Base-by-base conservation (phyloP, 35 echinoderm and acorn worm species). In the Ophiothrix spiculata region DNA sequence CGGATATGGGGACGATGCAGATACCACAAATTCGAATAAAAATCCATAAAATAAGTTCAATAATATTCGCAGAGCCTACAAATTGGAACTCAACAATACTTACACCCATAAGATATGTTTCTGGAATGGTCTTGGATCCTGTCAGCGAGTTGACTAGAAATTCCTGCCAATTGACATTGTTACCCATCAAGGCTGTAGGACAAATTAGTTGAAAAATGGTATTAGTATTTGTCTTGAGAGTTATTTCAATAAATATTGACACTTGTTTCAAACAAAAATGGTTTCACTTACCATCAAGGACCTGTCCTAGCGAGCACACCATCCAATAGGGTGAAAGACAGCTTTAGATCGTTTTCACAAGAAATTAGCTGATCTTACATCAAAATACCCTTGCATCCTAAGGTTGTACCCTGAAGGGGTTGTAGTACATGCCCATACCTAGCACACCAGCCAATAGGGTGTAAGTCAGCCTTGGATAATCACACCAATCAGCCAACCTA, bases 361-460 rank as follows among this genome's bases (percentile, higher is more conserved):
- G 82, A 98, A 98, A 79, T 98, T 92, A 14, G 56, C 88, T 0
- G 86, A 89, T 31, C 95, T 81, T 35, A 94, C 88, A 0, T 91
- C 74, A 8, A 73, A 81, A 40, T 88, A 98, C 14, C 95, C 95
- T 36, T 91, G 91, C 25, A 94, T 94, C n/a, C n/a, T n/a, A n/a
- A n/a, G n/a, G n/a, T n/a, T n/a, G n/a, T n/a, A n/a, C n/a, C n/a
- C 12, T 94, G 86, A 34, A 92, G 95, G 36, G 95, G 95, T 31
- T 87, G 81, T 4, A 98, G 89, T 38, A 88, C 84, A 31, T 90
- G 89, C 6, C 86, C 86, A 82, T 91, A 91, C 21, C 88, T 83
- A 21, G 95, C 95, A 98, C 95, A 98, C 95, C 95, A 98, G 60
- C 95, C 95, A 25, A 98, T 93, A 0, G 95, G 95, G 80, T 98